Evolutionary conservation across 2,797 vertebrate species (phyloP).

Genomic region (Poeciliopsis turneri): DNA sequence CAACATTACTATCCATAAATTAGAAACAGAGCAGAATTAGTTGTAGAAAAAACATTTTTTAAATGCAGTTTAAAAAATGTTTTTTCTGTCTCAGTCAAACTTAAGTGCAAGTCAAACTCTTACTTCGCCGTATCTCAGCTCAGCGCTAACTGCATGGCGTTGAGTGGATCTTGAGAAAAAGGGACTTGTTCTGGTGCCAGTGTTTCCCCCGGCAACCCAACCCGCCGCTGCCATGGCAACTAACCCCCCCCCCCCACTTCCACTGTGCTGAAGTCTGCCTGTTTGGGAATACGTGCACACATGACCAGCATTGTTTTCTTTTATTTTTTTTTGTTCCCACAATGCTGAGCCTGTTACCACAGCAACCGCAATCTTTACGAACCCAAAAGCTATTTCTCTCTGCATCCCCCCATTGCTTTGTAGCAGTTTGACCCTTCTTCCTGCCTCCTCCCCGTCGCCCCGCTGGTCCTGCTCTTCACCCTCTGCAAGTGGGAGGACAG

Average conservation of each 20-base stretch:
- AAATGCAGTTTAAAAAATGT: not conserved
- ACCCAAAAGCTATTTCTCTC: slow-evolving; percentile 53
- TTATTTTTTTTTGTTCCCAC: slow-evolving; percentile 9
- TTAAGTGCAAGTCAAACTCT: not conserved
- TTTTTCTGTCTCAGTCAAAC: not conserved
- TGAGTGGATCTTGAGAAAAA: slow-evolving; percentile 49
- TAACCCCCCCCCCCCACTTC: slow-evolving; percentile 38
- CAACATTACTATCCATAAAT: not conserved
- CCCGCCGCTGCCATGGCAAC: slow-evolving; percentile 62
- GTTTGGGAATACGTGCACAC: slow-evolving; percentile 15
- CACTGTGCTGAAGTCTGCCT: slow-evolving; percentile 40
- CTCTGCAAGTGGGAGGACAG: slow-evolving; percentile 1
- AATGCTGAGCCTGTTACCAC: slow-evolving; percentile 49
- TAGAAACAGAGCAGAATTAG: not conserved
- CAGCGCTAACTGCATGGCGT: slow-evolving; percentile 45
- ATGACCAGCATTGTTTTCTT: slow-evolving; percentile 49
- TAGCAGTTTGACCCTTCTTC: slow-evolving; percentile 32
- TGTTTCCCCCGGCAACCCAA: slow-evolving; percentile 36
- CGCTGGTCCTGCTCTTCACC: slow-evolving; percentile 17
- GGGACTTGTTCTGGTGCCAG: slow-evolving; percentile 49
- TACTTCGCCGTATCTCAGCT: slow-evolving; percentile 20
- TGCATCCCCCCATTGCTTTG: slow-evolving; percentile 35
- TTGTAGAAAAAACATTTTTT: not conserved
- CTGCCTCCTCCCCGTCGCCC: slow-evolving; percentile 2
- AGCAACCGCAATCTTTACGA: slow-evolving; percentile 48